Conservation (phyloP, 2,113 vertebrate species). For the Synodontis membranacea region DNA sequence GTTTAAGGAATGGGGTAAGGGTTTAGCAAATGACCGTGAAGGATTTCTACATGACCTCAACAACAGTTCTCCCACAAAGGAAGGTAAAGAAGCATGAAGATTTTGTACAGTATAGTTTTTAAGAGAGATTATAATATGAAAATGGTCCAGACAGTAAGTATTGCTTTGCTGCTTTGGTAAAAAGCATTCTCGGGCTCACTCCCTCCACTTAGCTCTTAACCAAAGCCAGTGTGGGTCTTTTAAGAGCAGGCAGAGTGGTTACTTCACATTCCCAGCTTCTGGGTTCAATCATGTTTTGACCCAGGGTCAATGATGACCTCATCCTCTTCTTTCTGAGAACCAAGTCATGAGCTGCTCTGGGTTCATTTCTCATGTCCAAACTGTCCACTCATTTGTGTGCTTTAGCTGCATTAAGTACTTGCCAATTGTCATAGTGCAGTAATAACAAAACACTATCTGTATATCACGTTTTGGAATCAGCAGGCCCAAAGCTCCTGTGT, state of each 20-base stretch:
- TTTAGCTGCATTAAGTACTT: slow-evolving; percentile 47
- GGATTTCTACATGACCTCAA: slow-evolving; percentile 9
- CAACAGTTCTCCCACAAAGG: background rate
- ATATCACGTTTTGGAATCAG: slow-evolving; percentile 50
- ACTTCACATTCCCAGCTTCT: slow-evolving; percentile 51
- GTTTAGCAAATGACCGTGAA: slow-evolving; percentile 60
- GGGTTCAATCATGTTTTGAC: slow-evolving; percentile 61
- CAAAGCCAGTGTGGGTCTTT: slow-evolving; percentile 32
- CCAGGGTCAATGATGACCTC: slow-evolving; percentile 66
- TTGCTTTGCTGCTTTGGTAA: slow-evolving; percentile 41
- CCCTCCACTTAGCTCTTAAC: slow-evolving; percentile 28
- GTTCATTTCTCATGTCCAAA: slow-evolving; percentile 56
- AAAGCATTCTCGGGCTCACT: slow-evolving; percentile 35
- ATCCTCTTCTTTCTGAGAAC: slow-evolving; percentile 57
- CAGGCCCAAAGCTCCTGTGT: slow-evolving; percentile 44
- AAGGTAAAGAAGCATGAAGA: background rate
- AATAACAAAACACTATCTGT: slow-evolving; percentile 53
- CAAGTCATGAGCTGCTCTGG: slow-evolving; percentile 44
- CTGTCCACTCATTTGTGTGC: slow-evolving; percentile 28
- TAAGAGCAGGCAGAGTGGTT: slow-evolving; percentile 29
- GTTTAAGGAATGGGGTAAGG: slow-evolving; percentile 11
- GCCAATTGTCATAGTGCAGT: slow-evolving; percentile 41
- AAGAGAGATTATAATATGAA: background rate
- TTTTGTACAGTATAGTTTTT: background rate
- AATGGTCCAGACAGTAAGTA: slow-evolving; percentile 11